phyloP scores from a whole-genome alignment of 2,797 vertebrate genomes.

The Gadopsis marmoratus region DNA sequence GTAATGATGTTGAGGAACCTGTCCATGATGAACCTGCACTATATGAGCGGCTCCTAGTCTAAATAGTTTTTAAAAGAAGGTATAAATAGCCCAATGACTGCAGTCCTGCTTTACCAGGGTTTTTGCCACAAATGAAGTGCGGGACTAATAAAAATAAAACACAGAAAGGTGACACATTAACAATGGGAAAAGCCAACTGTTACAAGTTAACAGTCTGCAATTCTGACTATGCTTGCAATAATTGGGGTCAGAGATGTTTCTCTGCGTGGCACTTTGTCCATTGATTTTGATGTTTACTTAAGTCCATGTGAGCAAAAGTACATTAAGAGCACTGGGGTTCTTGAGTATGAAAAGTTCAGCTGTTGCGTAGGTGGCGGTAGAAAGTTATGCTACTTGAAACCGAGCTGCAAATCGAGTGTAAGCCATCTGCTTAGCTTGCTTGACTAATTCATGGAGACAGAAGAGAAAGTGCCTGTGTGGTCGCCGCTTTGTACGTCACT shows the following conservation, averaged over 20 bases:
- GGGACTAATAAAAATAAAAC: neutral
- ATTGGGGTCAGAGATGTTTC: slow-evolving; percentile 33
- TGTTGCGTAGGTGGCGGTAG: slow-evolving; percentile 49
- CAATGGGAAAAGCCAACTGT: neutral
- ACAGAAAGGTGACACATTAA: neutral
- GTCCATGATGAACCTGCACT: neutral
- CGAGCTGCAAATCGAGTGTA: slow-evolving; percentile 35
- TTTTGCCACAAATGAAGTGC: neutral
- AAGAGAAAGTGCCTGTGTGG: slow-evolving; percentile 43
- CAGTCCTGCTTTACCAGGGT: neutral
- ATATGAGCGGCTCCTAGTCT: neutral
- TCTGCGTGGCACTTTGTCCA: neutral
- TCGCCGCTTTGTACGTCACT: slow-evolving; percentile 57
- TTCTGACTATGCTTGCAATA: slow-evolving; percentile 11
- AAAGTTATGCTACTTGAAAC: slow-evolving; percentile 41
- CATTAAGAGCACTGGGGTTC: slow-evolving; percentile 26
- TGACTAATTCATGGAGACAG: slow-evolving; percentile 31
- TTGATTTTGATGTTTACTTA: slow-evolving; percentile 36
- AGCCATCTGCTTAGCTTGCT: slow-evolving; percentile 56
- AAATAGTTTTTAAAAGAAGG: neutral
- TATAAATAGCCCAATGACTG: neutral
- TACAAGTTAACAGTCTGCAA: neutral
- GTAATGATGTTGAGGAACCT: neutral
- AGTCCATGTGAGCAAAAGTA: slow-evolving; percentile 33
- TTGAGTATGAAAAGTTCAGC: slow-evolving; percentile 42